Conservation (phyloP, 2,797 vertebrate genomes). For the Tarsius wallacei region DNA sequence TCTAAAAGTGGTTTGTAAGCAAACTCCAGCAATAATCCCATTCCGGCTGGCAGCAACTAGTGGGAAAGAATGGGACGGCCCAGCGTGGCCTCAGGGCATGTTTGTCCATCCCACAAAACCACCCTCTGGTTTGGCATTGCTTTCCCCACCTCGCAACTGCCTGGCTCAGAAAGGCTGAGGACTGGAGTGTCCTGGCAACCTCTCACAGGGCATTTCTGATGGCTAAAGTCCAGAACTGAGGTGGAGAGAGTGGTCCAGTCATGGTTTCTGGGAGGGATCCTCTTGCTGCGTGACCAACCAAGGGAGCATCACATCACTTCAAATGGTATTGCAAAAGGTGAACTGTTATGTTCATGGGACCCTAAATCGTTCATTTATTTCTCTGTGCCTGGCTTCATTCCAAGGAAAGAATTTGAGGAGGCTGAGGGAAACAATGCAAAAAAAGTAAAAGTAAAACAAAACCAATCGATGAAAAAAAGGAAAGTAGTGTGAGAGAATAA, state of each 20-base stretch:
- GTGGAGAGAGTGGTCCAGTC: not conserved
- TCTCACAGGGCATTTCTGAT: not conserved
- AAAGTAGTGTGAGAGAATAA: not conserved
- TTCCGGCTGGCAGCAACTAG: constrained; percentile 54
- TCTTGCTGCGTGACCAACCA: not conserved
- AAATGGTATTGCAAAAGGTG: not conserved
- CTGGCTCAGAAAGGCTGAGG: not conserved
- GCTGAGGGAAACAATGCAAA: not conserved
- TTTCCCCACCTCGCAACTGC: constrained; percentile 65
- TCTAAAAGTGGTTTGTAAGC: constrained; percentile 61
- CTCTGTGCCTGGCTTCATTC: not conserved
- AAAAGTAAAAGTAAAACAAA: not conserved
- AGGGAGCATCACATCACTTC: not conserved
- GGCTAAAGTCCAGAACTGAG: not conserved
- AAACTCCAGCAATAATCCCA: constrained; percentile 49
- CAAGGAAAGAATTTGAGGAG: not conserved
- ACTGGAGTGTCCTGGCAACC: not conserved
- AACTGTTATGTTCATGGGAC: not conserved
- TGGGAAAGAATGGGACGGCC: constrained; percentile 55
- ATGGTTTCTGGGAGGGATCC: not conserved
- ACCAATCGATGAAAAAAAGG: not conserved
- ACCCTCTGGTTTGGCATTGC: constrained; percentile 66
- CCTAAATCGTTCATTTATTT: not conserved
- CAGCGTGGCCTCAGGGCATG: not conserved
- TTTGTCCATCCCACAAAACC: constrained; percentile 74